Percentiles rank a stretch among this genome's conserved stretches.
These are phyloP conservation scores for Musca vetustissima DNA, from an alignment of 1,140 invertebrate genomes.

Conservation along the genomic window DNA sequence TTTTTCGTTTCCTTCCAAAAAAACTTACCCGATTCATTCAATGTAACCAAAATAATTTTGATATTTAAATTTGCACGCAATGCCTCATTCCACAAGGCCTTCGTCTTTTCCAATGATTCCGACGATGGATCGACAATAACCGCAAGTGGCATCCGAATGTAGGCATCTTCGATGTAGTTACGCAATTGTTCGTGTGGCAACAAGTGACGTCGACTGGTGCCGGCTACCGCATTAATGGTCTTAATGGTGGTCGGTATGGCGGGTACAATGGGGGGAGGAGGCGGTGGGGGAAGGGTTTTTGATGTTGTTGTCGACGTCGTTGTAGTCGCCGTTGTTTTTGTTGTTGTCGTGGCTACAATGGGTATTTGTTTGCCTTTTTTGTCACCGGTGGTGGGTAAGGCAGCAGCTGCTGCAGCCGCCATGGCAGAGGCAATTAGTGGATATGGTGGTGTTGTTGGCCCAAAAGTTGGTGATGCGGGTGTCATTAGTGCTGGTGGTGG, in stretches of 20 bases:
- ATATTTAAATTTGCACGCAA: conserved; percentile 50
- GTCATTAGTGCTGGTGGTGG: not conserved
- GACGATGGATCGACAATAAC: conserved; percentile 58
- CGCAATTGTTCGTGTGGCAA: conserved; percentile 53
- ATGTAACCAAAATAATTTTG: conserved; percentile 53
- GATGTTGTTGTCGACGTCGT: conserved; percentile 26
- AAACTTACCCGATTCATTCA: conserved; percentile 48
- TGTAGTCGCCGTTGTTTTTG: conserved; percentile 28
- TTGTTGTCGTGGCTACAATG: conserved; percentile 1
- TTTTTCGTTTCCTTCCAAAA: not conserved
- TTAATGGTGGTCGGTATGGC: conserved; percentile 22
- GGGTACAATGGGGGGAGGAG: no score
- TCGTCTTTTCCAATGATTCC: conserved; percentile 56
- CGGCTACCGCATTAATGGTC: conserved; percentile 30
- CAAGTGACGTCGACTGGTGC: conserved; percentile 34
- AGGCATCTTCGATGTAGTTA: conserved; percentile 62
- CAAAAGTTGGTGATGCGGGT: conserved; percentile 1
- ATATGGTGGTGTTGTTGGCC: conserved; percentile 25
- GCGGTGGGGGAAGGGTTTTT: conserved; percentile 30
- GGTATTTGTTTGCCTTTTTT: conserved; percentile 21
- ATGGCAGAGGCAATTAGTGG: conserved; percentile 12
- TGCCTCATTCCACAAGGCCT: conserved; percentile 58
- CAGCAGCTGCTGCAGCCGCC: conserved; percentile 28
- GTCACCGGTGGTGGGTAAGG: conserved; percentile 37
- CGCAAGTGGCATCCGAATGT: conserved; percentile 60